These are phyloP conservation scores for Hemicentrotus pulcherrimus DNA, from an alignment of 35 echinoderm and acorn worm species.

Conservation along the genomic window DNA sequence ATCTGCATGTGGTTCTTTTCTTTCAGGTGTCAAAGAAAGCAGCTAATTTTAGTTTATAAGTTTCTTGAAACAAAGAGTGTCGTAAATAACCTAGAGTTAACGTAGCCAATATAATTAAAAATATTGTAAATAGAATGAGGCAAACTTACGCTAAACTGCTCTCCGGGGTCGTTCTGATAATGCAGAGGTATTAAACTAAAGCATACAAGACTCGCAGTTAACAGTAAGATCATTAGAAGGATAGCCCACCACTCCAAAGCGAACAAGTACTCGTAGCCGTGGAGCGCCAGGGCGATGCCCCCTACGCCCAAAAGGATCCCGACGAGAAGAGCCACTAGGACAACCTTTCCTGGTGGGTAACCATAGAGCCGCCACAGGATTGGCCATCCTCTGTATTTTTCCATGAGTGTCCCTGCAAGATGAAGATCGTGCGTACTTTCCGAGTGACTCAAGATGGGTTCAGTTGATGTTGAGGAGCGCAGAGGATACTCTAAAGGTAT, in stretches of 20 bases:
- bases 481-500: neutral
- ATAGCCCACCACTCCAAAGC: constrained; percentile 57
- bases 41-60: too few relatives aligned
- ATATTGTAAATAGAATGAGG: neutral
- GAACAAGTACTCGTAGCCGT: neutral
- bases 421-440: neutral
- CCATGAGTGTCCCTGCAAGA: neutral
- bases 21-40: too few relatives aligned
- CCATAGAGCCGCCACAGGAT: neutral
- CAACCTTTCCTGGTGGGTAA: constrained; percentile 45
- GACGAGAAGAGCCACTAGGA: neutral
- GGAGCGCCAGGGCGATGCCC: neutral
- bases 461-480: neutral
- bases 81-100: too few relatives aligned
- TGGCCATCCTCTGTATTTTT: neutral
- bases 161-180: constrained; percentile 47
- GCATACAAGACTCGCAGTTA: neutral
- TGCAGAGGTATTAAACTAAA: constrained; percentile 62
- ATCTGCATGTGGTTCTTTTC: too few relatives aligned
- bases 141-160: constrained; percentile 36
- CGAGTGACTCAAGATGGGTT: neutral
- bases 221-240: constrained; percentile 19
- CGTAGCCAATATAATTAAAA: too few relatives aligned
- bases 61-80: too few relatives aligned
- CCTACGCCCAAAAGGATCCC: neutral